Conservation (phyloP, 2,113 vertebrate species). For the Eolophus roseicapilla region DNA sequence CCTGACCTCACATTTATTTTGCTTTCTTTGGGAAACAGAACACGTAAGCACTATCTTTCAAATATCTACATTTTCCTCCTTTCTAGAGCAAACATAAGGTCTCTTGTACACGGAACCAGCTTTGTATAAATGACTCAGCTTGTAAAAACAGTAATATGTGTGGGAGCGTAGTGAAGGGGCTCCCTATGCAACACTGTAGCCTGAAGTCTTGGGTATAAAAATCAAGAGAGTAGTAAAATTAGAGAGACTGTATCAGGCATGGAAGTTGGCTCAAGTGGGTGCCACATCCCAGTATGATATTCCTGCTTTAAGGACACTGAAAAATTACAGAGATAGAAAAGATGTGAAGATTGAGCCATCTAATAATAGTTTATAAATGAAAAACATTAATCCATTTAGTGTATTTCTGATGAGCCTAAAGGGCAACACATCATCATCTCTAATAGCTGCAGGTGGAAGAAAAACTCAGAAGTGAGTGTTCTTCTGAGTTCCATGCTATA, state of each 20-base stretch:
- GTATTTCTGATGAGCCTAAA: background rate
- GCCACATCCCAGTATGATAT: background rate
- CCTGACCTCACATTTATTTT: background rate
- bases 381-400: background rate
- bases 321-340: background rate
- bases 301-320: background rate
- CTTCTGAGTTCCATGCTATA: background rate
- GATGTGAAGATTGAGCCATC: background rate
- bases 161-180: background rate
- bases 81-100: background rate
- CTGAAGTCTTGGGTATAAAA: background rate
- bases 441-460: background rate
- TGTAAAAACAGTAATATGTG: background rate
- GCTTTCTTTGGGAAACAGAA: background rate
- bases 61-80: background rate
- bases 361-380: background rate
- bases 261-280: background rate
- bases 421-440: background rate
- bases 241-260: background rate
- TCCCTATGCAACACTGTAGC: background rate
- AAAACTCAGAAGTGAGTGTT: background rate
- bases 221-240: background rate
- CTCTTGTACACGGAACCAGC: background rate
- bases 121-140: background rate
- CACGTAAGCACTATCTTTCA: background rate